Conservation (phyloP, 2,888 invertebrate species). For the Malacosoma neustria region DNA sequence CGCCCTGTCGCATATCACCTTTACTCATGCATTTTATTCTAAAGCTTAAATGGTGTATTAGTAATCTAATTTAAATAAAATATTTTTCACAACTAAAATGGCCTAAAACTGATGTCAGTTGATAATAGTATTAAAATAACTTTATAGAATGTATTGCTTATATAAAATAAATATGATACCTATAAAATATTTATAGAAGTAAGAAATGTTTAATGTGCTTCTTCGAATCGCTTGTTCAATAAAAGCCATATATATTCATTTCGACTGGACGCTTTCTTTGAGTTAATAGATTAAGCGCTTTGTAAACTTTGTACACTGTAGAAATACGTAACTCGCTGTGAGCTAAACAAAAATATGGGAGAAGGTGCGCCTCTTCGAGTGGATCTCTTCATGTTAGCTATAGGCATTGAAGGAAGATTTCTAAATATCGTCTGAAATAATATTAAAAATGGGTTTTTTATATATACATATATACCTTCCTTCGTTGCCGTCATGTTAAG, state of each 20-base stretch:
- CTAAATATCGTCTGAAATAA: constrained; percentile 5
- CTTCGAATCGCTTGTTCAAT: constrained; percentile 47
- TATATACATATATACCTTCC: no score
- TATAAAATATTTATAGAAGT: no score
- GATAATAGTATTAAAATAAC: no score
- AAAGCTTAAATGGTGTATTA: constrained; percentile 5
- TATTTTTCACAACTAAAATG: background rate
- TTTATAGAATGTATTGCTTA: no score
- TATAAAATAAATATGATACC: no score
- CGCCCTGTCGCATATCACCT: constrained; percentile 31
- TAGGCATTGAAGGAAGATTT: constrained; percentile 31
- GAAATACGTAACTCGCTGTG: constrained; percentile 28
- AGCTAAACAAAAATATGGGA: constrained; percentile 33
- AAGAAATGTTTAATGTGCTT: constrained; percentile 11
- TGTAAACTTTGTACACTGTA: constrained; percentile 33
- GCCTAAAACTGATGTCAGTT: no score
- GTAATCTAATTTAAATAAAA: background rate
- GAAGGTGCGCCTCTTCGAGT: constrained; percentile 47
- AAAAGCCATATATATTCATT: constrained; percentile 47
- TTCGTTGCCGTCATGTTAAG: constrained; percentile 18
- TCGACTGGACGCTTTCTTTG: constrained; percentile 45
- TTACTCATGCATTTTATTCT: constrained; percentile 29
- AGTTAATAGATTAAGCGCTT: constrained; percentile 40
- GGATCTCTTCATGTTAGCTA: constrained; percentile 35
- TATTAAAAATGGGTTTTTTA: constrained; percentile 18